Conservation (phyloP, 2,888 invertebrate species). For the Drosophila silvestris region DNA sequence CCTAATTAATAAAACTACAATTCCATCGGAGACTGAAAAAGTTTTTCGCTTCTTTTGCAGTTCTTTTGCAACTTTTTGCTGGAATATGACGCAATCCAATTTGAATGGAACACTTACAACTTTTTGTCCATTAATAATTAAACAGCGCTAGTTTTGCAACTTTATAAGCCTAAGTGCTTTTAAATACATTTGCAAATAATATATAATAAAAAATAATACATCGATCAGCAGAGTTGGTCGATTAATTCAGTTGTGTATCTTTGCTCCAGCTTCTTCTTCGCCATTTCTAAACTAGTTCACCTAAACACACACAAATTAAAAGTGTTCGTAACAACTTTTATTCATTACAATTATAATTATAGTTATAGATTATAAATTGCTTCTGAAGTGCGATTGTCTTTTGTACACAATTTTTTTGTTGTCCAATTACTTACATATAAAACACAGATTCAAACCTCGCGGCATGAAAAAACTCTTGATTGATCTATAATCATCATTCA, state of each 20-base stretch:
- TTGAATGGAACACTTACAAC: slow-evolving; percentile 28
- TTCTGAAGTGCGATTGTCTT: neutral
- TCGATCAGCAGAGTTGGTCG: neutral
- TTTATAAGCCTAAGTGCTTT: slow-evolving; percentile 10
- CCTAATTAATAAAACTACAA: slow-evolving; percentile 38
- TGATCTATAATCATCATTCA: slow-evolving; percentile 84
- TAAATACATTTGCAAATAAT: neutral
- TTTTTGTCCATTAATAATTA: slow-evolving; percentile 16
- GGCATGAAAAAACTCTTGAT: neutral
- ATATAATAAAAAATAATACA: neutral
- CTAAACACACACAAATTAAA: neutral
- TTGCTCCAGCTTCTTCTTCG: neutral
- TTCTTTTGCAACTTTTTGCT: slow-evolving; percentile 1
- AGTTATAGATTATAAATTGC: neutral
- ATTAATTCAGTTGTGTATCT: neutral
- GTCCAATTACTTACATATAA: neutral
- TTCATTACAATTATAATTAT: neutral
- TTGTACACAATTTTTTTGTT: neutral
- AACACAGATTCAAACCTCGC: neutral
- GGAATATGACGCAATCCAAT: slow-evolving; percentile 13
- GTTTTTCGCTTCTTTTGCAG: slow-evolving; percentile 23
- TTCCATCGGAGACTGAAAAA: slow-evolving; percentile 24
- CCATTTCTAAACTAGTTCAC: neutral
- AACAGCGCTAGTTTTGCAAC: slow-evolving; percentile 14
- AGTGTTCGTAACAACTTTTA: neutral